Evolutionary conservation across 2,888 invertebrate genomes (phyloP), one percentile per base, ranked within the genome.

Genomic region (Stegana nigrithorax): DNA sequence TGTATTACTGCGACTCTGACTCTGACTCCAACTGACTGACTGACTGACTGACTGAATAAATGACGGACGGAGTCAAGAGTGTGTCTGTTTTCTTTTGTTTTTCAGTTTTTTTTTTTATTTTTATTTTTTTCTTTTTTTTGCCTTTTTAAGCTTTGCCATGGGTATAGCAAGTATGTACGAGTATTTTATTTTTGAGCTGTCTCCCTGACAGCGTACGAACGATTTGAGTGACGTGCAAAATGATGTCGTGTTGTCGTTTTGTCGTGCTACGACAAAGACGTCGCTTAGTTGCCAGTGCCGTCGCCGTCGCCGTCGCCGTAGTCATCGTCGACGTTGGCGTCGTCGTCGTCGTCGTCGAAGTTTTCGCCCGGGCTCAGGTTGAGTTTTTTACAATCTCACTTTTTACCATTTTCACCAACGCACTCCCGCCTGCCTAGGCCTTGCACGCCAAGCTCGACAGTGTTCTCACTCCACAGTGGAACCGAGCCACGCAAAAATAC

Each of bases 151-250:
- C 73, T 74, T 71, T 66, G 59, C 66, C 66, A 67, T 67, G 64
- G 66, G 66, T 67, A 36, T 55, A 50, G 4, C 51, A 39, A 36
- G 42, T 23, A 12, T 21, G 25, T n/a, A 36, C 50, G 21, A 71
- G 77, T 73, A 75, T 73, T 77, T 75, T 72, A 75, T 77, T 75
- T 76, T 68, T 69, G 71, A 73, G 72, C 77, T 75, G 75, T 75
- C 77, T 77, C 71, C 70, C 75, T 77, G 77, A 77, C 75, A 75
- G 75, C 72, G 65, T 69, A 70, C 73, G 75, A 74, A 72, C 73
- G 64, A 68, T 77, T 76, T 80, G 80, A 80, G 72, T 81, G 81
- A 81, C 81, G 80, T 80, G 74, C 77, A 81, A 81, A 81, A 80
- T 77, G 79, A 78, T 81, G 81, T 81, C 81, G 81, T 81, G 81